These are phyloP conservation scores for Caenorhabditis sinica DNA, from an alignment of 2,888 invertebrate species.

Conservation along the genomic window DNA sequence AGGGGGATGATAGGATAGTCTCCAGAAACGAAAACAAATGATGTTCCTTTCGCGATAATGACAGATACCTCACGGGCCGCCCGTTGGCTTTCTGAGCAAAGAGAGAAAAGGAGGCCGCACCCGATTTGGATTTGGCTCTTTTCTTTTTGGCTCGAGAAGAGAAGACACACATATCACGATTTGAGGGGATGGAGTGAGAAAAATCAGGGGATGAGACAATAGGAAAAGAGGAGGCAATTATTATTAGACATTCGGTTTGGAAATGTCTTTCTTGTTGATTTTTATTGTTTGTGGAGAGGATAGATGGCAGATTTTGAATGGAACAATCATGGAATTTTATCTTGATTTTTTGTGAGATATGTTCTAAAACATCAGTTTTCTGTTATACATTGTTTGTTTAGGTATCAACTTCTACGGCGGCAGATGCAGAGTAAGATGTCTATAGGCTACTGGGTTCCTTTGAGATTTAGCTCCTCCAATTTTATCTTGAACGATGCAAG, in stretches of 20 bases:
- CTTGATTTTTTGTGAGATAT: too few species aligned
- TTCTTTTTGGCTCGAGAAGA: background rate
- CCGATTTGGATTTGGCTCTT: slow-evolving; percentile 45
- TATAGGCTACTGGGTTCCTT: too few species aligned
- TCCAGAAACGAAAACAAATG: slow-evolving; percentile 48
- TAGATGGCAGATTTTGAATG: background rate
- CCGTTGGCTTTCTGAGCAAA: slow-evolving; percentile 43
- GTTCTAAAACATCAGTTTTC: too few species aligned
- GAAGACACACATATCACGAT: slow-evolving; percentile 62
- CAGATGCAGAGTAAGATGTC: too few species aligned
- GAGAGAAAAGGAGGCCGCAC: slow-evolving; percentile 32
- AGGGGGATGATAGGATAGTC: slow-evolving; percentile 14
- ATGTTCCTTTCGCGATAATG: slow-evolving; percentile 47
- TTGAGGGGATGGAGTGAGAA: slow-evolving; percentile 19
- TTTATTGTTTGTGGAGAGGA: slow-evolving; percentile 10
- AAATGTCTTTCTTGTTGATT: slow-evolving; percentile 27
- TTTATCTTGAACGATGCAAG: too few species aligned
- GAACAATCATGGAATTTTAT: too few species aligned
- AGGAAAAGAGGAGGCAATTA: slow-evolving; percentile 3
- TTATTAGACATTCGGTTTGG: slow-evolving; percentile 22
- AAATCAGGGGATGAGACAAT: background rate
- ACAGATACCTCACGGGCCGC: slow-evolving; percentile 63
- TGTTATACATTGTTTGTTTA: too few species aligned
- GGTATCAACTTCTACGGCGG: too few species aligned
- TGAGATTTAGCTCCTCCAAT: too few species aligned